Evolutionary conservation across 2,888 invertebrate genomes (phyloP).

Genomic region (Platycheirus rosarum): DNA sequence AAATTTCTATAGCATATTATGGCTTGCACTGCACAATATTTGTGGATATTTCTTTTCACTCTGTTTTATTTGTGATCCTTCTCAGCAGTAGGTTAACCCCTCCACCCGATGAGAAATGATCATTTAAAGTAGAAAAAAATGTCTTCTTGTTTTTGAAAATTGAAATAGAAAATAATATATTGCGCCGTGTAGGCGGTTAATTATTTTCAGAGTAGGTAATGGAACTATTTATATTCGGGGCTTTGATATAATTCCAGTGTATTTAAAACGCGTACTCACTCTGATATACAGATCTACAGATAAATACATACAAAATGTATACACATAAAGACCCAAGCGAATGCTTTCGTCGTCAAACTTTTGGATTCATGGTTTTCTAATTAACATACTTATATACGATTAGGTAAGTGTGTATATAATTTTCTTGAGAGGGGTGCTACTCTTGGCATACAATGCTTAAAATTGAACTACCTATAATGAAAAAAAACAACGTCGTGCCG

Average conservation of each 20-base stretch:
- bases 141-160: conserved; percentile 69
- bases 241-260: conserved; percentile 67
- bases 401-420: too few species aligned
- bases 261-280: conserved; percentile 58
- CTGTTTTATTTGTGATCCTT: conserved; percentile 33
- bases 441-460: conserved; percentile 3
- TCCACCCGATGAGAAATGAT: conserved; percentile 15
- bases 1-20: conserved; percentile 32
- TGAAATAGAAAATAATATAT: conserved; percentile 74
- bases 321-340: neutral
- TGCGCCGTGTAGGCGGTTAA: conserved; percentile 74
- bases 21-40: conserved; percentile 34
- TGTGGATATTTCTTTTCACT: conserved; percentile 35
- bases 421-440: conserved; percentile 52
- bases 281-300: conserved; percentile 23
- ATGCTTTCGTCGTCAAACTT: conserved; percentile 40
- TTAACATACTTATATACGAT: conserved; percentile 69
- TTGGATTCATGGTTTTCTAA: conserved; percentile 73
- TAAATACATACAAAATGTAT: neutral
- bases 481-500: conserved; percentile 31
- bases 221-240: conserved; percentile 74
- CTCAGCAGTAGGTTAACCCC: conserved; percentile 1
- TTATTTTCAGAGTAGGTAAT: conserved; percentile 75
- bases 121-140: conserved; percentile 20
- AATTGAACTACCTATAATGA: neutral